Base-by-base conservation (phyloP, 2,888 invertebrate species). In the Ganaspis brasiliensis region DNA sequence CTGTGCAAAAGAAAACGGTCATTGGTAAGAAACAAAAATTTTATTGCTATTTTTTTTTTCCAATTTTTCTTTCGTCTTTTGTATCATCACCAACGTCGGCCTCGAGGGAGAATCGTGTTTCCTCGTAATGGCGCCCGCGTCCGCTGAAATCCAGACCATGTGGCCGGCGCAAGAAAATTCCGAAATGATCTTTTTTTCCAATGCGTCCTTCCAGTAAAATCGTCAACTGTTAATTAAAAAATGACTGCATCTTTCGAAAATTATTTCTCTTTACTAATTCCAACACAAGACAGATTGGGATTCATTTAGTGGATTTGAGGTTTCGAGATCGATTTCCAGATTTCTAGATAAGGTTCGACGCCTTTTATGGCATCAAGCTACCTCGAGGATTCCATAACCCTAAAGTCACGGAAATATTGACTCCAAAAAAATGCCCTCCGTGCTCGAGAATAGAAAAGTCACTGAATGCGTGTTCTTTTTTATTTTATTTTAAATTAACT, bases 91-190 rank as follows among this genome's bases (percentile, higher is more conserved):
- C 67, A 57, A 31, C 9, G 35, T 49, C 40, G 55, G 63, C 57
- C 70, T 26, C 75, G 57, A 56, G 57, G 78, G 67, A 21, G 45
- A 67, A 4, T 24, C 75, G 35, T 72, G 76, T 70, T 80, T 71
- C 74, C 73, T 74, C 84, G 84, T 87, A 89, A 89, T 90, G 90
- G 90, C 90, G 89, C 85, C 89, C 80, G 74, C 76, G 77, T 77
- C 78, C 85, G 82, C 89, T 67, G n/a, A n/a, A 35, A 26, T 59
- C 24, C n/a, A 24, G 67, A 67, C 67, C 88, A 89, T 88, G 88
- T 89, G 89, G 89, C 89, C 87, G 87, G 88, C 83, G 81, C 24
- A 21, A 9, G 37, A 67, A 40, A 37, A 63, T 40, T 35, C 14
- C n/a, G 10, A 24, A 45, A 24, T 67, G 1, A 26, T 14, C 24